phyloP scores from a whole-genome alignment of 2,113 vertebrate species.

The Notothenia coriiceps region DNA sequence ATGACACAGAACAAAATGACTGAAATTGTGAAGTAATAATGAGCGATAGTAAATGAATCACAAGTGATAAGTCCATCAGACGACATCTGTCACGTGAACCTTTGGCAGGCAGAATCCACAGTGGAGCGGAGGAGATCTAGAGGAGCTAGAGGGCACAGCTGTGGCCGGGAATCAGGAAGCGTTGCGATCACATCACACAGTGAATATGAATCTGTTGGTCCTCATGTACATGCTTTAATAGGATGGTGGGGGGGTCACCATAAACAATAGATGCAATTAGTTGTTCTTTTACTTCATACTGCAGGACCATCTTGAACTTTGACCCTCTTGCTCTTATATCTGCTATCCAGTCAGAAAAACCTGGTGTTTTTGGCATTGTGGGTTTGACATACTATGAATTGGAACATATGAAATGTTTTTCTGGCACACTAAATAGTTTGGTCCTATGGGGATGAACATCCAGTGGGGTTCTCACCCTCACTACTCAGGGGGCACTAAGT shows the following conservation, averaged over 20 bases:
- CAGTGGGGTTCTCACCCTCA: neutral
- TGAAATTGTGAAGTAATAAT: constrained; percentile 14
- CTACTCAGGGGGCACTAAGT: neutral
- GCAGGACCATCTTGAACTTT: no score
- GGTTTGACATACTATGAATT: no score
- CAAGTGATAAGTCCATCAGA: constrained; percentile 3
- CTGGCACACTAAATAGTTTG: no score
- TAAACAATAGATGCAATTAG: neutral
- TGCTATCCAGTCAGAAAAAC: no score
- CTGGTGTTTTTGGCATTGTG: no score
- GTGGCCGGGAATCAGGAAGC: neutral
- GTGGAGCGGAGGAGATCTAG: no score
- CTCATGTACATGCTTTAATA: neutral
- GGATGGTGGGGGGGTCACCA: neutral
- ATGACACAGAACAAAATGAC: constrained; percentile 1
- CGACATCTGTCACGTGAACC: constrained; percentile 41
- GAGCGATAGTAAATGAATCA: constrained; percentile 11
- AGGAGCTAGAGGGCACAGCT: no score
- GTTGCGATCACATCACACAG: neutral
- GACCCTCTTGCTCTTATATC: no score
- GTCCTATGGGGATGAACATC: neutral
- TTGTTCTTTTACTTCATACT: no score
- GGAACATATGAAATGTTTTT: no score
- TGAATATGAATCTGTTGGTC: neutral
- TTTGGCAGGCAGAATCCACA: constrained; percentile 60